A percentile compares a stretch with the other conserved stretches of the same genome.
These are phyloP conservation scores for Actinopyga echinites DNA, from an alignment of 53 echinoderm and acorn worm species.

Conservation along the genomic window DNA sequence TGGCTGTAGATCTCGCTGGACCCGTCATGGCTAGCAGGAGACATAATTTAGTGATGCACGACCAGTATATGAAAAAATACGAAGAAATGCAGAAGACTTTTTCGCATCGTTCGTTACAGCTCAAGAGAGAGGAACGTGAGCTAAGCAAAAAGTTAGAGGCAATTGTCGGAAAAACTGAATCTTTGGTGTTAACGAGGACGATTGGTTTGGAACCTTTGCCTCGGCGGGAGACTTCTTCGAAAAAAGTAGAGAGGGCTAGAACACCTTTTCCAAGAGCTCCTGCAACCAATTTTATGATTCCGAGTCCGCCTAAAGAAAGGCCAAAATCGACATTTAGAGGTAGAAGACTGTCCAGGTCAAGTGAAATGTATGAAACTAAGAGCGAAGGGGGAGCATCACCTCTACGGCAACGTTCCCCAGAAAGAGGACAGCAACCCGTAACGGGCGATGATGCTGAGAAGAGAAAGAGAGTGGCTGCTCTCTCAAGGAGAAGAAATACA, in stretches of 20 bases:
- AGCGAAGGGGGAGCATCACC: conserved; percentile 1
- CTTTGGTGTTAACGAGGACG: not conserved
- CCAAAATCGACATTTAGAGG: not conserved
- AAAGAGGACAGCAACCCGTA: not conserved
- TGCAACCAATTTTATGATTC: not conserved
- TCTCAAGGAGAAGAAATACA: conserved; percentile 9
- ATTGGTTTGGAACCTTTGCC: not conserved
- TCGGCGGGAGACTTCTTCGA: not conserved
- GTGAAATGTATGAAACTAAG: not conserved
- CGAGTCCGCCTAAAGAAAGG: not conserved
- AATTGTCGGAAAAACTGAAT: not conserved
- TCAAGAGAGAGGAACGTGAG: conserved; percentile 1
- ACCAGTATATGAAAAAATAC: conserved; percentile 3
- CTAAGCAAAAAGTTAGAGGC: not conserved
- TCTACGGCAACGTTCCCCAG: not conserved
- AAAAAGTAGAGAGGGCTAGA: not conserved
- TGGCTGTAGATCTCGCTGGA: too few relatives aligned
- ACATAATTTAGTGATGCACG: conserved; percentile 8
- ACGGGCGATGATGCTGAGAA: not conserved
- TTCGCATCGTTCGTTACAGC: not conserved
- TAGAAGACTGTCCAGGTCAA: not conserved
- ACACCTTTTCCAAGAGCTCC: not conserved
- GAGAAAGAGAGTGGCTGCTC: not conserved
- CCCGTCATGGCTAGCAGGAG: not conserved
- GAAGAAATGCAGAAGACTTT: conserved; percentile 1